phyloP scores from a whole-genome alignment of 2,888 invertebrate species.

The Tanypteryx hageni region DNA sequence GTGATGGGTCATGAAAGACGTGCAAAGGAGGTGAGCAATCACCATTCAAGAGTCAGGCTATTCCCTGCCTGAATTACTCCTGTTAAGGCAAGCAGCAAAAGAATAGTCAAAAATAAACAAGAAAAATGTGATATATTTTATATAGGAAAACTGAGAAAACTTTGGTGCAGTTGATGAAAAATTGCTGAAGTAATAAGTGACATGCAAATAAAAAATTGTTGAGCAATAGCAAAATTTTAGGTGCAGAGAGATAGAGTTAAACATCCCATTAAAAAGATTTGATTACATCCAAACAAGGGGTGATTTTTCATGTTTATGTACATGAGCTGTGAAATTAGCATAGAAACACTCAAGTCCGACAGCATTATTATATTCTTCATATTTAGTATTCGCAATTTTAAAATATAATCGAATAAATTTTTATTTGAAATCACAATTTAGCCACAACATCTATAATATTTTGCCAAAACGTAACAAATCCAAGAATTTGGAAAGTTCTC shows the following conservation, averaged over 20 bases:
- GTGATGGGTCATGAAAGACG: slow-evolving; percentile 53
- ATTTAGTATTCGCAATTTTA: too few species aligned
- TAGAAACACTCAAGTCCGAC: slow-evolving; percentile 16
- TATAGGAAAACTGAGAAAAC: not conserved
- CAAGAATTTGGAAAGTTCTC: too few species aligned
- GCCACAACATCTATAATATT: too few species aligned
- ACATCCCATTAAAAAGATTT: not conserved
- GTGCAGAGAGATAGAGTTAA: slow-evolving; percentile 7
- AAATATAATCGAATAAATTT: too few species aligned
- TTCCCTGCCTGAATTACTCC: slow-evolving; percentile 27
- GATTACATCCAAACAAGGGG: not conserved
- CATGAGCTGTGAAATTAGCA: not conserved
- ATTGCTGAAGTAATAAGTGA: not conserved
- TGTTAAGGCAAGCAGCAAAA: slow-evolving; percentile 57
- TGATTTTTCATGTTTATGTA: not conserved
- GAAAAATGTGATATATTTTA: slow-evolving; percentile 6
- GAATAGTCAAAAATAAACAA: slow-evolving; percentile 13
- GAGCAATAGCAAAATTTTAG: not conserved
- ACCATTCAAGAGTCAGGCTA: slow-evolving; percentile 47
- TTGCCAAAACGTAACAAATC: too few species aligned
- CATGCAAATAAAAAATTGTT: slow-evolving; percentile 35
- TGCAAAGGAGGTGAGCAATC: slow-evolving; percentile 52
- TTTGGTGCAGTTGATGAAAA: slow-evolving; percentile 37
- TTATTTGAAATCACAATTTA: too few species aligned
- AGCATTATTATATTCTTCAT: not conserved